These are phyloP conservation scores for Cladopsammia gracilis DNA, from an alignment of 64 coral and sea anemone genomes.

Conservation along the genomic window DNA sequence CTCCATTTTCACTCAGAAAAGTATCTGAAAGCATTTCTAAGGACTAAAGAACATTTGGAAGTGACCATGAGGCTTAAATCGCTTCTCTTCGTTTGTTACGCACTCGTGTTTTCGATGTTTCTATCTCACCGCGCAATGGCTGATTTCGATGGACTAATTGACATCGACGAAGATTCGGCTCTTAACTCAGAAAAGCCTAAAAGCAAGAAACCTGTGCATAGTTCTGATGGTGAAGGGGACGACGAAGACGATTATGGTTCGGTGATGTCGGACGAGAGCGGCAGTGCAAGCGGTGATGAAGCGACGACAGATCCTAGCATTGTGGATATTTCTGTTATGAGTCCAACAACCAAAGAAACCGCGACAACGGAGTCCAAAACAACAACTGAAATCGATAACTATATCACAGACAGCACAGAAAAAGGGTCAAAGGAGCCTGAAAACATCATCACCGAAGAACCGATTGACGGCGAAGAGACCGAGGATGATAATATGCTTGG, in stretches of 20 bases:
- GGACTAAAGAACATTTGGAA: neutral
- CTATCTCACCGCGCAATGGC: constrained; percentile 6
- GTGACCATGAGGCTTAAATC: constrained; percentile 35
- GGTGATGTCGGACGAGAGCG: constrained; percentile 61
- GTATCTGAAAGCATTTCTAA: neutral
- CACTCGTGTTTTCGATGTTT: neutral
- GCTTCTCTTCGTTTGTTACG: constrained; percentile 34
- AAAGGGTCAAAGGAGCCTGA: neutral
- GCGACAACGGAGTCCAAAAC: neutral
- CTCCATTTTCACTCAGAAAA: neutral
- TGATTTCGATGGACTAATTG: constrained; percentile 34
- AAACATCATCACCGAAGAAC: neutral
- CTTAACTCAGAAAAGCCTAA: neutral
- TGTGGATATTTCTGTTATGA: constrained; percentile 33
- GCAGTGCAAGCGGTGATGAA: constrained; percentile 66
- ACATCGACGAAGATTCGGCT: constrained; percentile 33
- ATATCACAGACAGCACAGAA: neutral
- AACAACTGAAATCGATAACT: neutral
- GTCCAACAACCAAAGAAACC: neutral
- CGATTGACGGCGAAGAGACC: neutral
- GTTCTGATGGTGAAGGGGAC: constrained; percentile 42
- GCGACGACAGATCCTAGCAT: neutral
- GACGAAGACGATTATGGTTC: constrained; percentile 63
- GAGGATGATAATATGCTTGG: neutral
- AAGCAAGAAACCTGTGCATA: neutral